These are phyloP conservation scores for Mustela lutreola DNA, from an alignment of 2,113 vertebrate genomes.

Conservation along the genomic window DNA sequence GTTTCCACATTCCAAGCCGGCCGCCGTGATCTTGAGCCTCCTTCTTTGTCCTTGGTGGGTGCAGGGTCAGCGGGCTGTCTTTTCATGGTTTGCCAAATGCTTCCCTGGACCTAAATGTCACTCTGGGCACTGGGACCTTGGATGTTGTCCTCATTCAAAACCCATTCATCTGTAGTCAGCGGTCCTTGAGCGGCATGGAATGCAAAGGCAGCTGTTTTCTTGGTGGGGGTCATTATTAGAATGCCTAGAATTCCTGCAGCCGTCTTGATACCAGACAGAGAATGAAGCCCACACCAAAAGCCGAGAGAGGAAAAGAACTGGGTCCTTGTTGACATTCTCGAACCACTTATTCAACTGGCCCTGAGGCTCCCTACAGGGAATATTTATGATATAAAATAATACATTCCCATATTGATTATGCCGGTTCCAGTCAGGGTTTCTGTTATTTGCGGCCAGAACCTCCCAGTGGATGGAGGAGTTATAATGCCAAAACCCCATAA, in stretches of 20 bases:
- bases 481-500: background rate
- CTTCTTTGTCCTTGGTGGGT: background rate
- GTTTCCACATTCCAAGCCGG: background rate
- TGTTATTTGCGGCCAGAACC: background rate
- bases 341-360: background rate
- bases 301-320: background rate
- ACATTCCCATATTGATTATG: background rate
- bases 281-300: background rate
- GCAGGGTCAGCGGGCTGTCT: background rate
- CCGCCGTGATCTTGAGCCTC: fast-evolving
- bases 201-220: slow-evolving; percentile 60
- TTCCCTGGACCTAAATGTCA: background rate
- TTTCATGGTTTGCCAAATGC: background rate
- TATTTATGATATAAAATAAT: background rate
- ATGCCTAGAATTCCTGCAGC: slow-evolving; percentile 62
- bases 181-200: background rate
- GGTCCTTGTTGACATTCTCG: background rate
- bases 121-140: background rate
- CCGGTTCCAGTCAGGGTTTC: background rate
- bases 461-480: background rate
- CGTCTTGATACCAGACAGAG: background rate
- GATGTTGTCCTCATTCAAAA: background rate
- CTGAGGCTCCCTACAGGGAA: background rate
- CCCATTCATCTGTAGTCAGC: background rate
- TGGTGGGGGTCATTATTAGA: slow-evolving; percentile 48